phyloP scores from a whole-genome alignment of 2,113 vertebrate species.

The Miniopterus natalensis region DNA sequence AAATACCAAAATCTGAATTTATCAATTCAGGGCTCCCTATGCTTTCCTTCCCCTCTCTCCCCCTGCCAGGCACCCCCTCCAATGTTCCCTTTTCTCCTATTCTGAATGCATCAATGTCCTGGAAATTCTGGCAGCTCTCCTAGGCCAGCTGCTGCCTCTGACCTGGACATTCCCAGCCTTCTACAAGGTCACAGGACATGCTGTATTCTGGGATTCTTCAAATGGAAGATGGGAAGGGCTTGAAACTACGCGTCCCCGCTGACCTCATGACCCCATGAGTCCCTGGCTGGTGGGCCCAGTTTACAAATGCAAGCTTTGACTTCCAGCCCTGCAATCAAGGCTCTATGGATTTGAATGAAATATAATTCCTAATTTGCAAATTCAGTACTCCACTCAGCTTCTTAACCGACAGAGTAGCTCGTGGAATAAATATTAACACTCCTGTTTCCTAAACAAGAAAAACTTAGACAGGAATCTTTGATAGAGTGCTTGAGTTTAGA shows the following conservation, averaged over 20 bases:
- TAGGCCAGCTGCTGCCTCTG: slow-evolving; percentile 83
- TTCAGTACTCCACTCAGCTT: neutral
- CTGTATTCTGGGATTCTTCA: slow-evolving; percentile 79
- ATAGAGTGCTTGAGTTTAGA: neutral
- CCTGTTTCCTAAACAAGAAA: slow-evolving; percentile 34
- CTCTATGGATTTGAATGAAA: neutral
- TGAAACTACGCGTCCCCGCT: slow-evolving; percentile 41
- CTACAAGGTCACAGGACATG: slow-evolving; percentile 77
- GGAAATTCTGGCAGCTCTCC: slow-evolving; percentile 80
- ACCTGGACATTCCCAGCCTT: slow-evolving; percentile 79
- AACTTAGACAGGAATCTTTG: neutral
- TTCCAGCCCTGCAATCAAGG: neutral
- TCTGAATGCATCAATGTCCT: slow-evolving; percentile 80
- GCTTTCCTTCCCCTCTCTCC: neutral
- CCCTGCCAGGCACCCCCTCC: slow-evolving; percentile 47
- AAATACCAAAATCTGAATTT: slow-evolving; percentile 50
- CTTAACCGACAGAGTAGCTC: slow-evolving; percentile 6
- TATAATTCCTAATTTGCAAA: slow-evolving; percentile 16
- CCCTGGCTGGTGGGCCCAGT: neutral
- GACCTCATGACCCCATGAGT: neutral
- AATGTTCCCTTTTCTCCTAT: slow-evolving; percentile 77
- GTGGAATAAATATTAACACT: slow-evolving; percentile 8
- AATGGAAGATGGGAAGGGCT: slow-evolving; percentile 69
- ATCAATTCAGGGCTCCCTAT: slow-evolving; percentile 43
- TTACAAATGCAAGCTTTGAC: slow-evolving; percentile 44